Base-by-base conservation (phyloP, 1,140 invertebrate genomes). In the Drosophila tani region DNA sequence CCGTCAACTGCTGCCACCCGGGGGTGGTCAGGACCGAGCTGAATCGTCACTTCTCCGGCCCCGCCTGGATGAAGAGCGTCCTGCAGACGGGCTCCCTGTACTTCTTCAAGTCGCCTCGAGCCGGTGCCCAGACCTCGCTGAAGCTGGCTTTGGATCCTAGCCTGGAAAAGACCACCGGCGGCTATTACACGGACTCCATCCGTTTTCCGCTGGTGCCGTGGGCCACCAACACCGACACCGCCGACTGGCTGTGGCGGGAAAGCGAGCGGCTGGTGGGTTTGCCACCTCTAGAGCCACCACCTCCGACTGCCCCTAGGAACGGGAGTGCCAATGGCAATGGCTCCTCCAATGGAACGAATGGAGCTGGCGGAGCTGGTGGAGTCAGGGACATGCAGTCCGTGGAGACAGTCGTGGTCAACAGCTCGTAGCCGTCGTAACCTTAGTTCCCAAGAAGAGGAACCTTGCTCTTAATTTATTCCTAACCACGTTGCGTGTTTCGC, bases 101-200 rank as follows among this genome's bases (percentile, higher is more conserved):
- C 94, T 3, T 93, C 80, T 93, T 95, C 24, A 97, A 96, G 91
- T 94, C 93, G 12, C 94, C 94, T 0, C 94, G 94, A 74, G 94
- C 96, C 78, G 97, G 97, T 1, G 96, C 96, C 9, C 97, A 97
- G 92, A 97, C 97, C 1, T 95, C 95, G 2, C 93, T 98, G 46
- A 95, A 97, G 83, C 97, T 97, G 87, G 95, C 96, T 4, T 91
- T 97, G 1, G 95, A 96, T 91, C 95, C 74, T 93, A 95, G 86
- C 95, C 94, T 79, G 96, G 96, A 69, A 82, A 95, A 14, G 95
- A 95, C 93, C 95, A 95, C 87, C 94, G 94, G 96, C 94, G 93
- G 91, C 57, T 92, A 81, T 53, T 91, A 92, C 78, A 94, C 95
- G 66, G 96, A 96, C 66, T 96, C 95, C 79, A 85, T 91, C 27